phyloP scores from a whole-genome alignment of 2,797 vertebrate species.

The Sebastes hopkinsi region DNA sequence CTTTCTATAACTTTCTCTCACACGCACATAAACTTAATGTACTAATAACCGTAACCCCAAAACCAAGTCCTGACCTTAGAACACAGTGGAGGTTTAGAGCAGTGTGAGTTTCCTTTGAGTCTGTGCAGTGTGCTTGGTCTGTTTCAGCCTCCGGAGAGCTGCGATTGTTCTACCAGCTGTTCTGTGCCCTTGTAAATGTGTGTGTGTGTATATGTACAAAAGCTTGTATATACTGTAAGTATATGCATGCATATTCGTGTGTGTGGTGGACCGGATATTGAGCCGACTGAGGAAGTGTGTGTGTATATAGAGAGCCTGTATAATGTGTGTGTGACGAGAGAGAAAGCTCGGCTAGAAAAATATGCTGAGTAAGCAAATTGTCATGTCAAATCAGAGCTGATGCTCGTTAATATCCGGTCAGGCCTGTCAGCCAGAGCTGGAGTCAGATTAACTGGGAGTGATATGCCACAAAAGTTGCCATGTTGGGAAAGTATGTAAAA shows the following conservation, averaged over 20 bases:
- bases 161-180: not conserved
- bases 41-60: not conserved
- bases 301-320: not conserved
- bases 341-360: not conserved
- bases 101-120: not conserved
- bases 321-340: not conserved
- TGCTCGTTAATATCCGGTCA: slow-evolving; percentile 16
- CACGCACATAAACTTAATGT: not conserved
- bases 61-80: not conserved
- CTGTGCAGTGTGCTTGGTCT: not conserved
- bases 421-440: not conserved
- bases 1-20: not conserved
- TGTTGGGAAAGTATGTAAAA: not conserved
- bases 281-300: not conserved
- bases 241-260: not conserved
- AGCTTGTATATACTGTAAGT: not conserved
- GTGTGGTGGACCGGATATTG: not conserved
- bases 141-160: not conserved
- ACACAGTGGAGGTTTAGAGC: not conserved
- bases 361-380: slow-evolving; percentile 24
- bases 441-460: not conserved
- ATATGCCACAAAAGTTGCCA: not conserved
- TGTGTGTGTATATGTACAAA: not conserved
- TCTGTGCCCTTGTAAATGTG: not conserved
- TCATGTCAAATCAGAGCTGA: slow-evolving; percentile 8